These are phyloP conservation scores for Platyscapa corneri DNA, from an alignment of 1,140 invertebrate species.

Conservation along the genomic window DNA sequence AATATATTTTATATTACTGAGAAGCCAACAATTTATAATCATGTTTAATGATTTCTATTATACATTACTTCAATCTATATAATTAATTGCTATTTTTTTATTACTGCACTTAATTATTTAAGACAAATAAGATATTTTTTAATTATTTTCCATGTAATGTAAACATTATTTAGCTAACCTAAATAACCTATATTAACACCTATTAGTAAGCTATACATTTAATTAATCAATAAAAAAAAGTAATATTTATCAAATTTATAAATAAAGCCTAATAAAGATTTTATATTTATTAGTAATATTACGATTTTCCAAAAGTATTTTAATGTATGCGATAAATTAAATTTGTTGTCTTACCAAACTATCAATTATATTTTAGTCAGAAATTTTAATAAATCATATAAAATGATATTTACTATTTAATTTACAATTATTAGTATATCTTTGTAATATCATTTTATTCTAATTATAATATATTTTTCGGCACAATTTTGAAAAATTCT, in stretches of 20 bases:
- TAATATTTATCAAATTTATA: background rate
- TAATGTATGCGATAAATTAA: background rate
- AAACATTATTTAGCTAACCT: slow-evolving; percentile 10
- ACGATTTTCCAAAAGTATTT: background rate
- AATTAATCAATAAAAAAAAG: background rate
- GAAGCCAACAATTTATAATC: no score
- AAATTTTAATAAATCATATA: background rate
- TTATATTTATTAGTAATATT: background rate
- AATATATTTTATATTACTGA: no score
- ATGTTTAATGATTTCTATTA: no score
- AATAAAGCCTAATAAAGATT: background rate
- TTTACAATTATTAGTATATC: background rate
- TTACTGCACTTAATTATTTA: background rate
- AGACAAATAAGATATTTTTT: background rate
- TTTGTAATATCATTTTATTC: slow-evolving; percentile 11
- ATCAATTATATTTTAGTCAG: background rate
- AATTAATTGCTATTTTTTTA: background rate
- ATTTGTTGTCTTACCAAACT: background rate
- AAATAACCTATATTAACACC: background rate
- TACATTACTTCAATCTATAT: background rate
- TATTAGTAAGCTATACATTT: background rate
- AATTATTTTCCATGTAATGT: background rate
- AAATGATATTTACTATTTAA: background rate
- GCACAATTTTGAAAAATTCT: slow-evolving; percentile 25
- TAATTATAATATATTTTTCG: slow-evolving; percentile 8